Conservation (phyloP, 1,140 invertebrate species). For the Bombus sylvicola region DNA sequence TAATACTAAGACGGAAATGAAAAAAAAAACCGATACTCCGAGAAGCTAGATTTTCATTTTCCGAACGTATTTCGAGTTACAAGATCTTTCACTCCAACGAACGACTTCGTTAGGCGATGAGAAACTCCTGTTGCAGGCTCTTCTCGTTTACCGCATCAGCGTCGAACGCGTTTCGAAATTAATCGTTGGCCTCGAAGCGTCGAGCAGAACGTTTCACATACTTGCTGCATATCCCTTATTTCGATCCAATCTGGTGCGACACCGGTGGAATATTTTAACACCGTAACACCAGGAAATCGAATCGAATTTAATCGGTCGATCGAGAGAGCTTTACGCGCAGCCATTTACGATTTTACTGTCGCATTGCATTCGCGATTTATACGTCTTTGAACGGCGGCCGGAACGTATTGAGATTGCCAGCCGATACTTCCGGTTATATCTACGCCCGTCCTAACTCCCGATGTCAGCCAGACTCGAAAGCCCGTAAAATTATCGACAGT, state of each 20-base stretch:
- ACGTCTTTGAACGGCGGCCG: not conserved
- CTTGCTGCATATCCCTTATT: not conserved
- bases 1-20: not conserved
- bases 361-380: conserved; percentile 22
- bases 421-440: conserved; percentile 49
- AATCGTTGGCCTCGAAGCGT: not conserved
- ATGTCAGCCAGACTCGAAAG: conserved; percentile 50
- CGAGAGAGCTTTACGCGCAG: not conserved
- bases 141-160: not conserved
- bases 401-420: conserved; percentile 43
- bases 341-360: conserved; percentile 19
- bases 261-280: not conserved
- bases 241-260: not conserved
- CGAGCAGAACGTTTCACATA: not conserved
- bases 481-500: conserved; percentile 58
- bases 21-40: not conserved
- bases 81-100: too few species aligned
- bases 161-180: not conserved
- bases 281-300: not conserved
- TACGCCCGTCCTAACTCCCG: conserved; percentile 9
- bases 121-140: not conserved
- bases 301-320: conserved; percentile 9
- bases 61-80: too few species aligned
- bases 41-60: too few species aligned
- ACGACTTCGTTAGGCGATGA: not conserved